phyloP scores from a whole-genome alignment of 1,140 invertebrate species.

The Eciton burchellii region DNA sequence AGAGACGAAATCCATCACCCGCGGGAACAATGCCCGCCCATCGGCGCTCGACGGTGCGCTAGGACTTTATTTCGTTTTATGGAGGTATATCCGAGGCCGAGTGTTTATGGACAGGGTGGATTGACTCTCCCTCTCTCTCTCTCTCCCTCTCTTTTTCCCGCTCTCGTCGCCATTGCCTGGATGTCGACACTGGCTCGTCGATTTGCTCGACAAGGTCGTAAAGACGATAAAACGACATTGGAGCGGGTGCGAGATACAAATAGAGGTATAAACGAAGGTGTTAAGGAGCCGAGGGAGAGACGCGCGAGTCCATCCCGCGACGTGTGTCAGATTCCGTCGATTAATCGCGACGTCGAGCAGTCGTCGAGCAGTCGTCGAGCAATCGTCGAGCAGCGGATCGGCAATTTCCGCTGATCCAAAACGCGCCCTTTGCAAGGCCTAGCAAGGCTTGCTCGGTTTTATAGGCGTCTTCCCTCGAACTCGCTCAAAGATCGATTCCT shows the following conservation, averaged over 20 bases:
- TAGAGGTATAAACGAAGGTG: constrained; percentile 66
- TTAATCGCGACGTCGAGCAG: constrained; percentile 52
- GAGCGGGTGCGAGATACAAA: constrained; percentile 61
- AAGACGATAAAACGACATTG: constrained; percentile 70
- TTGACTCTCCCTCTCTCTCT: constrained; percentile 49
- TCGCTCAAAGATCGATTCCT: constrained; percentile 72
- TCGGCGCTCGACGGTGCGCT: constrained; percentile 43
- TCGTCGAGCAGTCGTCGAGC: too few species aligned
- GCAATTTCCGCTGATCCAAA: too few species aligned
- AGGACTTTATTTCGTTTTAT: constrained; percentile 73
- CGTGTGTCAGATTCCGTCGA: constrained; percentile 32
- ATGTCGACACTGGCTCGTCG: constrained; percentile 62
- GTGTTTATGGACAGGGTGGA: constrained; percentile 71
- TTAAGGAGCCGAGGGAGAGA: constrained; percentile 27
- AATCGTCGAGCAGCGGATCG: too few species aligned
- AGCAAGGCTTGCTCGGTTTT: too few species aligned
- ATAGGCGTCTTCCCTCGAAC: constrained; percentile 72
- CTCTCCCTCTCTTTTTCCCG: background rate
- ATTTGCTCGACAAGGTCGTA: constrained; percentile 74
- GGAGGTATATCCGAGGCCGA: constrained; percentile 64
- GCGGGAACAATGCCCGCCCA: constrained; percentile 70
- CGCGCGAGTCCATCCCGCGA: background rate
- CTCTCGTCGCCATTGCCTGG: constrained; percentile 43
- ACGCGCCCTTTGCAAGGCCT: constrained; percentile 30
- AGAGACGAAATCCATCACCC: constrained; percentile 77